These are phyloP conservation scores for Melitaea athalia DNA, from an alignment of 2,888 invertebrate species.

Conservation along the genomic window DNA sequence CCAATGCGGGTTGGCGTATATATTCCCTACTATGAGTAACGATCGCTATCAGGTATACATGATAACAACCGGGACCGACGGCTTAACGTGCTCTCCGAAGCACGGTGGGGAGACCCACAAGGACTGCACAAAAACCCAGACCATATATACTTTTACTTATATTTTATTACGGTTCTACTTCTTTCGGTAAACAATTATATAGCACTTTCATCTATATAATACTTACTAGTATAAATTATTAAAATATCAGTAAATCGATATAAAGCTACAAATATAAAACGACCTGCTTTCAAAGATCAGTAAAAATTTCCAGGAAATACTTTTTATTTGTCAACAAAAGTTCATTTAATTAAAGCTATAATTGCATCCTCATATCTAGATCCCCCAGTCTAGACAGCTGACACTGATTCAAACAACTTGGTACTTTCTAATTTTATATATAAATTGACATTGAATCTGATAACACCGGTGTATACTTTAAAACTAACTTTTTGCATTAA, in stretches of 20 bases:
- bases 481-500: not conserved
- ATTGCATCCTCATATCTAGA: not conserved
- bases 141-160: too few relatives aligned
- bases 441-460: not conserved
- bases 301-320: not conserved
- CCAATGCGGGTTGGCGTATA: too few relatives aligned
- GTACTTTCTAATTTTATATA: not conserved
- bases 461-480: not conserved
- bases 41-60: too few relatives aligned
- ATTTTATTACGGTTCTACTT: too few relatives aligned
- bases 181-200: too few relatives aligned
- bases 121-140: too few relatives aligned
- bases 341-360: not conserved
- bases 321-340: not conserved
- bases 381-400: slow-evolving; percentile 1
- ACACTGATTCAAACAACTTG: not conserved
- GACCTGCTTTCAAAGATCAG: not conserved
- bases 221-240: too few relatives aligned
- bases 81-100: too few relatives aligned
- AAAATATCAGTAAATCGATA: not conserved
- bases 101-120: too few relatives aligned
- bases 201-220: too few relatives aligned
- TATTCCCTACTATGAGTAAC: too few relatives aligned
- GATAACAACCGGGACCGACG: too few relatives aligned
- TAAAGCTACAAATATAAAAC: not conserved